Conservation (phyloP, 2,797 vertebrate species). For the Dryobates pubescens region DNA sequence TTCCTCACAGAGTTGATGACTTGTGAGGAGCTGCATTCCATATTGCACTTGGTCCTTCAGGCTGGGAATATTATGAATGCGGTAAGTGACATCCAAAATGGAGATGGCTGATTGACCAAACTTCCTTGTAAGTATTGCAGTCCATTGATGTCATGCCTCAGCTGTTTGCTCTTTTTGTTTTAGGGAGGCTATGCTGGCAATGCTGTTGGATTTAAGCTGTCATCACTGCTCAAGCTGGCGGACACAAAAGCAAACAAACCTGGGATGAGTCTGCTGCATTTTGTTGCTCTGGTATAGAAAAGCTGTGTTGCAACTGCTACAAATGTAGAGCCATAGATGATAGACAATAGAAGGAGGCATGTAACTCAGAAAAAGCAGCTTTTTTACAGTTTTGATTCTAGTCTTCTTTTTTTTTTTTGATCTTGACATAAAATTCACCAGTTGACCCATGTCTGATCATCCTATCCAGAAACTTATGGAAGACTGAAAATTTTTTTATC, state of each 20-base stretch:
- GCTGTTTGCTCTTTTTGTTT: conserved; percentile 51
- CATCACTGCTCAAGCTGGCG: conserved; percentile 93
- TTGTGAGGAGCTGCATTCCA: conserved; percentile 94
- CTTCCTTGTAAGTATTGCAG: background rate
- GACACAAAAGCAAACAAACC: conserved; percentile 99
- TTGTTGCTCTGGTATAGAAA: conserved; percentile 92
- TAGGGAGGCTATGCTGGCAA: conserved; percentile 97
- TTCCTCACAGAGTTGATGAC: conserved; percentile 88
- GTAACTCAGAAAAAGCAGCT: background rate
- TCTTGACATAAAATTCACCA: background rate
- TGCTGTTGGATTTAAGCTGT: conserved; percentile 96
- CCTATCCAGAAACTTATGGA: background rate
- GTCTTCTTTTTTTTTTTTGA: background rate
- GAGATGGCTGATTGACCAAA: background rate
- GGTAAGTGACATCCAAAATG: conserved; percentile 79
- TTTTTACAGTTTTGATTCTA: background rate
- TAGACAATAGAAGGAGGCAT: background rate
- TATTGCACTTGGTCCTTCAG: conserved; percentile 96
- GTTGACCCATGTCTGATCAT: background rate
- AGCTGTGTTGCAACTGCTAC: background rate
- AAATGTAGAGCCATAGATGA: background rate
- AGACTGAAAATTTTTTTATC: background rate
- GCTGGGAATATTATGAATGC: conserved; percentile 99
- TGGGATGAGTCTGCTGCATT: conserved; percentile 97
- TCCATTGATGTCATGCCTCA: conserved; percentile 12